phyloP scores from a whole-genome alignment of 2,888 invertebrate species.

The Acanthopleura granulata region DNA sequence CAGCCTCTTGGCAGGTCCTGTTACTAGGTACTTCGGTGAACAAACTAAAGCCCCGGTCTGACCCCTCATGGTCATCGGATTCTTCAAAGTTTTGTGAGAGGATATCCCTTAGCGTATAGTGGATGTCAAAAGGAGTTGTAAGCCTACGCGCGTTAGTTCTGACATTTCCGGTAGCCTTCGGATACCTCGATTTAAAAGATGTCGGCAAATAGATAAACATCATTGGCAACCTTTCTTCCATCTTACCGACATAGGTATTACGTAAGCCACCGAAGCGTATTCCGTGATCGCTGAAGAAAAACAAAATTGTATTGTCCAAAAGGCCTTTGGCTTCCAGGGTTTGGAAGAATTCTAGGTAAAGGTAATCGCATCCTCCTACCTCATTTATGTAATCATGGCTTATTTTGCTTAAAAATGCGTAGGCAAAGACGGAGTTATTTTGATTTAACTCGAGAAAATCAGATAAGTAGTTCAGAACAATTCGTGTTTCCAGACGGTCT shows the following conservation, averaged over 20 bases:
- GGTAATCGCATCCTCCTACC: conserved; percentile 80
- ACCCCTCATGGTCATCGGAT: background rate
- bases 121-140: conserved; percentile 86
- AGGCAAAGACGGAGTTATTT: conserved; percentile 79
- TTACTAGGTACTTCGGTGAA: conserved; percentile 80
- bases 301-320: conserved; percentile 41
- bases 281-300: conserved; percentile 86
- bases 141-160: conserved; percentile 77
- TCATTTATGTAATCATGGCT: conserved; percentile 87
- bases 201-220: conserved; percentile 80
- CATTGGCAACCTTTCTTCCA: conserved; percentile 89
- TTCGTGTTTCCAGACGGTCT: conserved; percentile 78
- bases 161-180: conserved; percentile 77
- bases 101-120: conserved; percentile 82
- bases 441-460: conserved; percentile 75
- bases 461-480: conserved; percentile 76
- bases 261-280: conserved; percentile 87
- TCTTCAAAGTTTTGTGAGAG: conserved; percentile 30
- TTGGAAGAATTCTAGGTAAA: conserved; percentile 75
- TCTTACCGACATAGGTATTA: conserved; percentile 79
- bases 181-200: conserved; percentile 78
- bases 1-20: conserved; percentile 83
- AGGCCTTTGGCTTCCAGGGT: conserved; percentile 57
- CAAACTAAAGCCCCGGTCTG: conserved; percentile 74
- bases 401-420: conserved; percentile 86